phyloP scores from a whole-genome alignment of 2,888 invertebrate species.

The Ochropleura leucogaster region DNA sequence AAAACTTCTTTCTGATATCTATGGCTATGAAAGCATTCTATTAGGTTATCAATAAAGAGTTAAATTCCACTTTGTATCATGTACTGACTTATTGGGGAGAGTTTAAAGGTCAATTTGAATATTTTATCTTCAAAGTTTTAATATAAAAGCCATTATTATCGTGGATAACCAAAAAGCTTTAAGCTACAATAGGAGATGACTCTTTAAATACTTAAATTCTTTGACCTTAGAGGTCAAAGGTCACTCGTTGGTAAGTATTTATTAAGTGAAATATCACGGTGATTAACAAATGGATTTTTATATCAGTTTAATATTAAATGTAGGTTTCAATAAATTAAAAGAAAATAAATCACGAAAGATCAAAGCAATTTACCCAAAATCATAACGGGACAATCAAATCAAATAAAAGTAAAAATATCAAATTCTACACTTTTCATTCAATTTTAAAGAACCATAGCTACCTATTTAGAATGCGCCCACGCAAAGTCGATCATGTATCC shows the following conservation, averaged over 20 bases:
- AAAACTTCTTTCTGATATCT: too few relatives aligned
- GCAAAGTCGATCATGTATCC: slow-evolving; percentile 53
- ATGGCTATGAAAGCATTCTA: neutral
- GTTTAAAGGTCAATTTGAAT: neutral
- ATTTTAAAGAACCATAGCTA: slow-evolving; percentile 9
- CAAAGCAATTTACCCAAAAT: neutral
- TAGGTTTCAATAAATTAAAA: neutral
- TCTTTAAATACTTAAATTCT: neutral
- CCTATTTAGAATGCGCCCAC: slow-evolving; percentile 27
- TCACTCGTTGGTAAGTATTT: neutral
- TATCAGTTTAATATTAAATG: neutral
- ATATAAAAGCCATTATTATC: neutral
- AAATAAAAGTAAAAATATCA: slow-evolving; percentile 28
- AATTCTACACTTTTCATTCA: slow-evolving; percentile 17
- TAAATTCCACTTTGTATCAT: neutral
- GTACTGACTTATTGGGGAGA: neutral
- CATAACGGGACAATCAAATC: slow-evolving; percentile 5
- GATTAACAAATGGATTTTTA: neutral
- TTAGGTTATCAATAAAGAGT: neutral
- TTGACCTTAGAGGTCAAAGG: neutral
- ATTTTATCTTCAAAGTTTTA: neutral
- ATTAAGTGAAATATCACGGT: neutral
- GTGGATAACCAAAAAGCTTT: neutral
- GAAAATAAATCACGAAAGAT: neutral
- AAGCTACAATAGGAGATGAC: neutral